A percentile compares a stretch with the other conserved stretches of the same genome.
phyloP scores from a whole-genome alignment of 2,113 vertebrate genomes.

The Crypturellus undulatus region DNA sequence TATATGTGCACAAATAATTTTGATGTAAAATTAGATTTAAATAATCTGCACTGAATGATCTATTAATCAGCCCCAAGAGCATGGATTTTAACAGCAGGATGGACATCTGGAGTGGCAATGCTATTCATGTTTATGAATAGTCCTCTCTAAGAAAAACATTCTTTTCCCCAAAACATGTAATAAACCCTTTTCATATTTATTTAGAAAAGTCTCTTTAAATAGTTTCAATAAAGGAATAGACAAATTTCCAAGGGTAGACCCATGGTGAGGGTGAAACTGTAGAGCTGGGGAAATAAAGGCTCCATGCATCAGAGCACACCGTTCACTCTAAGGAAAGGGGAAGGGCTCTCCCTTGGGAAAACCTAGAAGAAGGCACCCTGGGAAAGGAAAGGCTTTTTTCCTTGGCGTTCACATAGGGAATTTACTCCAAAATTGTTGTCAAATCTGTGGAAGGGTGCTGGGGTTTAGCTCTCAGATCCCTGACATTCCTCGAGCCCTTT shows the following conservation, averaged over 20 bases:
- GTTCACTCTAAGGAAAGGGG: background rate
- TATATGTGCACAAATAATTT: fast-evolving
- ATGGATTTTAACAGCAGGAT: background rate
- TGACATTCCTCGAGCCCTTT: background rate
- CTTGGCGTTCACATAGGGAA: background rate
- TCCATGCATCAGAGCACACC: background rate
- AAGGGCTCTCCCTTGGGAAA: background rate
- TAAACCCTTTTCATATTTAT: background rate
- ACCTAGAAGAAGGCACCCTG: background rate
- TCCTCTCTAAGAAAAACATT: background rate
- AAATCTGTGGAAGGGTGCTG: background rate
- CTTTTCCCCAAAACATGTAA: background rate
- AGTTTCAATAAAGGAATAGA: background rate
- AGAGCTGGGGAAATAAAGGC: background rate
- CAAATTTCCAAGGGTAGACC: background rate
- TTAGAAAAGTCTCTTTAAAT: background rate
- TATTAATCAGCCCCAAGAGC: background rate
- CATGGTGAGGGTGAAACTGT: background rate
- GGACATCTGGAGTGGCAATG: background rate
- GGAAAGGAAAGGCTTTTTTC: background rate
- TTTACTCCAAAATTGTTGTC: background rate
- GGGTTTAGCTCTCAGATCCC: background rate
- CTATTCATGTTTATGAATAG: background rate
- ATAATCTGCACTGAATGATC: background rate
- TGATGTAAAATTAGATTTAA: background rate